Evolutionary conservation across 2,888 invertebrate genomes (phyloP).

Genomic region (Melinopterus prodromus): DNA sequence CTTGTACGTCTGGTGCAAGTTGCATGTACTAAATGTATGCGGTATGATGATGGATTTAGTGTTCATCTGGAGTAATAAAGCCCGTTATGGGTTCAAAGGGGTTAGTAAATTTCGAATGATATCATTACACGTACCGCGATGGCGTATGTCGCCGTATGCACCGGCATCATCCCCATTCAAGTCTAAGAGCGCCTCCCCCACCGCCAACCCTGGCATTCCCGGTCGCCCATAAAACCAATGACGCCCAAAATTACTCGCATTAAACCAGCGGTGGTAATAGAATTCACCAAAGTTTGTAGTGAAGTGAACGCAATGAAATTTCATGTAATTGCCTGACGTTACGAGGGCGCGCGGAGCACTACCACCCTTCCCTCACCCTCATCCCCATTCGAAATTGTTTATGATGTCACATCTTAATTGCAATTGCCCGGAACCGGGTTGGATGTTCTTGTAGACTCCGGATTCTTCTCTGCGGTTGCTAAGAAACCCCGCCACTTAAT

Average conservation of each 20-base stretch:
- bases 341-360: conserved; percentile 9
- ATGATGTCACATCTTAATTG: conserved; percentile 37
- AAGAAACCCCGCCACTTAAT: conserved; percentile 11
- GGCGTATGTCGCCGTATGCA: conserved; percentile 16
- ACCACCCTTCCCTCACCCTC: conserved; percentile 16
- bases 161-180: conserved; percentile 4
- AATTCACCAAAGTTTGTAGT: conserved; percentile 42
- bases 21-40: conserved; percentile 14
- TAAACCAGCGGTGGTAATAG: conserved; percentile 44
- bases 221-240: conserved; percentile 46
- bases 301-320: conserved; percentile 42
- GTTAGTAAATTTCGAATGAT: conserved; percentile 25
- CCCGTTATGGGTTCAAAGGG: conserved; percentile 20
- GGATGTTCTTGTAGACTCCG: not conserved
- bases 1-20: conserved; percentile 5
- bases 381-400: conserved; percentile 34
- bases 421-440: conserved; percentile 23
- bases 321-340: conserved; percentile 42
- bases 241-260: conserved; percentile 46
- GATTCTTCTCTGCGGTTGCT: not conserved
- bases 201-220: conserved; percentile 31
- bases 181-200: not conserved
- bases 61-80: not conserved
- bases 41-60: conserved; percentile 22
- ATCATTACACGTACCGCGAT: conserved; percentile 17